A percentile compares a stretch with the other conserved stretches of the same genome.
phyloP scores from a whole-genome alignment of 2,113 vertebrate genomes.

The Paramormyrops kingsleyae region DNA sequence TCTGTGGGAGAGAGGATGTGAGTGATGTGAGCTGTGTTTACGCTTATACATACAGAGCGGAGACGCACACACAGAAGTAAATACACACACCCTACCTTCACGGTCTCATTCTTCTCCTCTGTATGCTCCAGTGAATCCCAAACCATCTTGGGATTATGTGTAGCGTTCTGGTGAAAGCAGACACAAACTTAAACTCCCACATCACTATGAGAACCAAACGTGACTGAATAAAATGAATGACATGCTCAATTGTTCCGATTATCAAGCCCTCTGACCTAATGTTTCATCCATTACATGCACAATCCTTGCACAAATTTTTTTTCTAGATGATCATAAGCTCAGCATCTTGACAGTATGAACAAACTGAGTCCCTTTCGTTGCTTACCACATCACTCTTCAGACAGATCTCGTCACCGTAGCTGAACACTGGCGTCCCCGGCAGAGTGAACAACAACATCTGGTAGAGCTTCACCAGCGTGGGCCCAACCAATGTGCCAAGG shows the following conservation, averaged over 20 bases:
- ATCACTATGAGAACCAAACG: neutral
- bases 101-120: slow-evolving; percentile 31
- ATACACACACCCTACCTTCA: slow-evolving; percentile 31
- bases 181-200: neutral
- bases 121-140: slow-evolving; percentile 43
- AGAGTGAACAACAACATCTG: slow-evolving; percentile 75
- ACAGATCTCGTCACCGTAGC: slow-evolving; percentile 77
- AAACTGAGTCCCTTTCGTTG: neutral
- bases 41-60: neutral
- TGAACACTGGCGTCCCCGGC: slow-evolving; percentile 74
- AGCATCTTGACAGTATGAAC: neutral
- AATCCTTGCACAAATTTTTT: neutral
- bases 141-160: slow-evolving; percentile 36
- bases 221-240: neutral
- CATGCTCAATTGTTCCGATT: neutral
- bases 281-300: neutral
- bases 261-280: neutral
- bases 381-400: slow-evolving; percentile 40
- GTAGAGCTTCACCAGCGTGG: slow-evolving; percentile 57
- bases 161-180: neutral
- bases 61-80: neutral
- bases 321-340: neutral
- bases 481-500: slow-evolving; percentile 41
- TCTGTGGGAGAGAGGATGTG: slow-evolving; percentile 39
- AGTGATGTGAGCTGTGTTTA: neutral